A percentile compares a stretch with the other conserved stretches of the same genome.
These are phyloP conservation scores for Leptinotarsa texana DNA, from an alignment of 1,140 invertebrate genomes.

Conservation along the genomic window DNA sequence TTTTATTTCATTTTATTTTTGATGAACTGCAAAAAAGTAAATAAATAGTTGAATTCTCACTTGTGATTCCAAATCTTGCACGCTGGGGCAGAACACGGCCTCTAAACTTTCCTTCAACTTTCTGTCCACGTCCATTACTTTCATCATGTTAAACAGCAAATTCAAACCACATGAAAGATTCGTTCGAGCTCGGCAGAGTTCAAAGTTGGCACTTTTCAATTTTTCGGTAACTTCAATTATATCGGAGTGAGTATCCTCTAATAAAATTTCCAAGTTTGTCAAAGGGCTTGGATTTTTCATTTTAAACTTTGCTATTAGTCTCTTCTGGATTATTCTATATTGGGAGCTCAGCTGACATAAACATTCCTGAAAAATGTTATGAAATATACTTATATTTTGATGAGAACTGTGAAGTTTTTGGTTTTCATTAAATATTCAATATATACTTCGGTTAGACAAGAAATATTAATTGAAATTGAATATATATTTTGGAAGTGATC, in stretches of 20 bases:
- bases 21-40: neutral
- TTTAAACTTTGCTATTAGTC: constrained; percentile 74
- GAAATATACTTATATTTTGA: too few species aligned
- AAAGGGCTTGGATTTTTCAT: constrained; percentile 75
- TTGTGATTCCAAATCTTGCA: constrained; percentile 52
- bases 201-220: constrained; percentile 55
- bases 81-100: constrained; percentile 42
- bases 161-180: constrained; percentile 48
- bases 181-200: constrained; percentile 46
- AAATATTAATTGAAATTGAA: too few species aligned
- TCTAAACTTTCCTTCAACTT: constrained; percentile 41
- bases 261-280: constrained; percentile 70
- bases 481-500: too few species aligned
- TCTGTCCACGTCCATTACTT: constrained; percentile 48
- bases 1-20: neutral
- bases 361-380: constrained; percentile 59
- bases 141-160: constrained; percentile 47
- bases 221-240: constrained; percentile 59
- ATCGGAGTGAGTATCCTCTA: constrained; percentile 72
- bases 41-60: constrained; percentile 36
- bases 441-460: too few species aligned
- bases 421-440: too few species aligned
- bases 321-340: constrained; percentile 73
- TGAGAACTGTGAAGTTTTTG: too few species aligned
- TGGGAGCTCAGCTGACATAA: constrained; percentile 68